phyloP scores from a whole-genome alignment of 1,140 invertebrate genomes.

The Zaprionus ghesquierei region DNA sequence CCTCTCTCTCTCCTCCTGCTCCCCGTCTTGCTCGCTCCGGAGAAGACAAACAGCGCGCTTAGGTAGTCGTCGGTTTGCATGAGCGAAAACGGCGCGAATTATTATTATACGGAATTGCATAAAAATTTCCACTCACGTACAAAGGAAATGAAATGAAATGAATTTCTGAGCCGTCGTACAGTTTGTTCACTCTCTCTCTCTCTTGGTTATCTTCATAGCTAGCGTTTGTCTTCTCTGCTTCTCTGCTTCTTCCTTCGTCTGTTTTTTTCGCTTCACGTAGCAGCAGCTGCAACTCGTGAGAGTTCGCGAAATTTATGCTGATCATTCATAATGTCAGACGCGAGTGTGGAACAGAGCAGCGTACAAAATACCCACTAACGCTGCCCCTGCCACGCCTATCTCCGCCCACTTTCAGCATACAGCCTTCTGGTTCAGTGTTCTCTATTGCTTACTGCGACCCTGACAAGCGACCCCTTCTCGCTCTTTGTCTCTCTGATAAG shows the following conservation, averaged over 20 bases:
- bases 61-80: slow-evolving; percentile 48
- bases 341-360: slow-evolving; percentile 36
- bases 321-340: slow-evolving; percentile 79
- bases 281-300: slow-evolving; percentile 55
- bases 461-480: slow-evolving; percentile 1
- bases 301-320: slow-evolving; percentile 77
- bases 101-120: slow-evolving; percentile 61
- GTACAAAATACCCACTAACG: neutral
- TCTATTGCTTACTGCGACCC: slow-evolving; percentile 4
- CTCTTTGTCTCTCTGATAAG: neutral
- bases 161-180: slow-evolving; percentile 70
- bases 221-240: slow-evolving; percentile 30
- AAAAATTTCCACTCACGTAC: slow-evolving; percentile 75
- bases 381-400: neutral
- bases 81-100: slow-evolving; percentile 58
- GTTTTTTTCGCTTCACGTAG: slow-evolving; percentile 14
- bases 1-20: neutral
- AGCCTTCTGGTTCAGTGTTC: neutral
- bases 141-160: slow-evolving; percentile 79
- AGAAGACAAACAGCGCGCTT: slow-evolving; percentile 3
- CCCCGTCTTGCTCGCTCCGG: neutral
- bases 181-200: no score
- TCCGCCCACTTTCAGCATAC: neutral
- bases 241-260: slow-evolving; percentile 1
- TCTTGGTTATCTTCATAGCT: slow-evolving; percentile 57